Conservation (phyloP, 2,888 invertebrate genomes). For the Philereme transversata region DNA sequence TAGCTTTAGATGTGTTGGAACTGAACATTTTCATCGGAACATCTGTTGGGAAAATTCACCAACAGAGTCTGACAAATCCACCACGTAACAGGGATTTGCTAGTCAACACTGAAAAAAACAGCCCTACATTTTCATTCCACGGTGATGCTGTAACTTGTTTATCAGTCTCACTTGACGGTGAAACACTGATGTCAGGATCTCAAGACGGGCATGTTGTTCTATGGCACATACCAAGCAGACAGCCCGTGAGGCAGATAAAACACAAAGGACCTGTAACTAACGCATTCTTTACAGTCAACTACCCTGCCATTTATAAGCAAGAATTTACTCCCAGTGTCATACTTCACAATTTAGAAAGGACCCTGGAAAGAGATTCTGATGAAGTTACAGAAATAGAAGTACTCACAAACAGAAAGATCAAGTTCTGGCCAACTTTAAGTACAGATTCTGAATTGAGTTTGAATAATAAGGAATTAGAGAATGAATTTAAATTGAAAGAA, state of each 20-base stretch:
- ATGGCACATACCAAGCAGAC: conserved; percentile 92
- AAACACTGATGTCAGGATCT: conserved; percentile 89
- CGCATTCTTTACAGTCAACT: conserved; percentile 85
- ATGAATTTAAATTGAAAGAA: conserved; percentile 58
- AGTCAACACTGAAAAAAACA: conserved; percentile 79
- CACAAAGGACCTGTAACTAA: conserved; percentile 91
- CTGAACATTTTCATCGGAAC: conserved; percentile 90
- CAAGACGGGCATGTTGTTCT: conserved; percentile 89
- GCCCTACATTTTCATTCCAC: conserved; percentile 86
- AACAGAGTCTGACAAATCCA: conserved; percentile 86
- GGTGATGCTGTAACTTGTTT: conserved; percentile 88
- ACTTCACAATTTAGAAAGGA: conserved; percentile 86
- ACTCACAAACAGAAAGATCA: conserved; percentile 61
- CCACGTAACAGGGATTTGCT: conserved; percentile 88
- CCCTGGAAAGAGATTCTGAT: conserved; percentile 81
- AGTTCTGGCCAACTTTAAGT: conserved; percentile 66
- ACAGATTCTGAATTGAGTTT: conserved; percentile 40
- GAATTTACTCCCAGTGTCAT: conserved; percentile 83
- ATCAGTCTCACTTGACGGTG: conserved; percentile 88
- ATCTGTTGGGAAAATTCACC: conserved; percentile 87
- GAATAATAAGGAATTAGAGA: conserved; percentile 50
- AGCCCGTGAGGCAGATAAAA: conserved; percentile 87
- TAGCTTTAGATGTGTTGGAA: conserved; percentile 88
- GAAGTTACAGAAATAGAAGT: conserved; percentile 73
- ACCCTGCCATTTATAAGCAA: conserved; percentile 84